Evolutionary conservation across 2,797 vertebrate species (phyloP).

Genomic region (Falco rusticolus): DNA sequence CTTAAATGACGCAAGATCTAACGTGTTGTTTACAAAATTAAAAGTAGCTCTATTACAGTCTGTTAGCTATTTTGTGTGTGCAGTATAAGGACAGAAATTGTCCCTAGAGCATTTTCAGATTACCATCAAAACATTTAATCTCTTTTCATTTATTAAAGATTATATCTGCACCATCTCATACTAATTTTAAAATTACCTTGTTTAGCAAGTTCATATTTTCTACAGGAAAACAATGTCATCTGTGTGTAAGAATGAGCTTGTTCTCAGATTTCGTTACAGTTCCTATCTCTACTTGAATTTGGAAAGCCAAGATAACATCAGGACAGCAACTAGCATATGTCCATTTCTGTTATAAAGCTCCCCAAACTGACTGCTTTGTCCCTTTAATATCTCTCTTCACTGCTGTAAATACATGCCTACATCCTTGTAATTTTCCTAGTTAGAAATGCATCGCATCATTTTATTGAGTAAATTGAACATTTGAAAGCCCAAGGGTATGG

Average conservation of each 20-base stretch:
- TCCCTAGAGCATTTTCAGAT: not conserved
- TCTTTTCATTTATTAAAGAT: not conserved
- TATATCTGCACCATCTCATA: not conserved
- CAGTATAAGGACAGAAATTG: not conserved
- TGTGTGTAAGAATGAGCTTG: not conserved
- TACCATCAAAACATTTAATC: not conserved
- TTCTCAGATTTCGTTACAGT: not conserved
- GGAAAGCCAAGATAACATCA: not conserved
- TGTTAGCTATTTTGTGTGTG: not conserved
- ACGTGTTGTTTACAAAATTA: not conserved
- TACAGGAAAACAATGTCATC: not conserved
- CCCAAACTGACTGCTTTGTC: not conserved
- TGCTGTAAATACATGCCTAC: not conserved
- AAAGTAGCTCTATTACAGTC: not conserved
- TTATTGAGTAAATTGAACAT: not conserved
- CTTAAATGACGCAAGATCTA: not conserved
- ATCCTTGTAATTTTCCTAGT: not conserved
- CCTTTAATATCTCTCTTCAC: not conserved
- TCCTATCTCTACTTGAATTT: not conserved
- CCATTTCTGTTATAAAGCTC: not conserved
- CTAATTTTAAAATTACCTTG: not conserved
- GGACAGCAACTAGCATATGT: fast-evolving
- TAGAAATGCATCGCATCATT: not conserved
- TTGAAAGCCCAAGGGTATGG: not conserved
- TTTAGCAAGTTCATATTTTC: not conserved